Evolutionary conservation across 2,888 invertebrate species (phyloP), one percentile per base, ranked within the genome.

Genomic region (Lepidochrysops patricia): DNA sequence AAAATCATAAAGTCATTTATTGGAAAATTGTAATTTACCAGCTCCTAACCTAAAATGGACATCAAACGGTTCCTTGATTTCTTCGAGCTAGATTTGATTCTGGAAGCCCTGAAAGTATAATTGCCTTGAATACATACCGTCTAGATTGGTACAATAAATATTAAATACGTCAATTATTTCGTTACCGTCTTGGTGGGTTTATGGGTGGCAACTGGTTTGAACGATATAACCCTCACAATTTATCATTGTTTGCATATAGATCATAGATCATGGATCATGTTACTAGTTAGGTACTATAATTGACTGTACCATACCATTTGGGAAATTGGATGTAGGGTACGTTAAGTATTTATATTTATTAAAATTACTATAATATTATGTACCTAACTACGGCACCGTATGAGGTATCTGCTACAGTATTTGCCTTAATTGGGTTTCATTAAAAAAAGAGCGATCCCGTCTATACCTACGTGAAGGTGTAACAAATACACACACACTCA

Each of bases 111-210:
- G 27, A 54, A 54, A 19, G 54, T 54, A 32, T 32, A 54, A 54
- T 54, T 32, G 32, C 7, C 19, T 5, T 5, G 32, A 4, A 13
- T 9, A 29, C 15, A 3, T 15, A 52, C 19, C 13, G 19, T 15
- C 19, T 12, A 19, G 23, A 29, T 4, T 29, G 29, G 26, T n/a
- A 13, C 29, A 54, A 54, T 29, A 15, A 15, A 54, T 54, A 54
- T 32, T 32, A n/a, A 54, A 32, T 54, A 32, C 15, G 32, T 54
- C 19, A 54, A 54, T 54, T 54, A 54, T 32, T 25, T 49, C 48
- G 48, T 23, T 49, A 32, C 15, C 19, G 15, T 19, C 19, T 32
- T 5, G 32, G n/a, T n/a, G n/a, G n/a, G n/a, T n/a, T n/a, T 32
- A 19, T 12, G 12, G 32, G 32, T 19, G 52, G 15, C 27, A 2